Evolutionary conservation across 2,888 invertebrate species (phyloP).

Genomic region (Serrognathus titanus): DNA sequence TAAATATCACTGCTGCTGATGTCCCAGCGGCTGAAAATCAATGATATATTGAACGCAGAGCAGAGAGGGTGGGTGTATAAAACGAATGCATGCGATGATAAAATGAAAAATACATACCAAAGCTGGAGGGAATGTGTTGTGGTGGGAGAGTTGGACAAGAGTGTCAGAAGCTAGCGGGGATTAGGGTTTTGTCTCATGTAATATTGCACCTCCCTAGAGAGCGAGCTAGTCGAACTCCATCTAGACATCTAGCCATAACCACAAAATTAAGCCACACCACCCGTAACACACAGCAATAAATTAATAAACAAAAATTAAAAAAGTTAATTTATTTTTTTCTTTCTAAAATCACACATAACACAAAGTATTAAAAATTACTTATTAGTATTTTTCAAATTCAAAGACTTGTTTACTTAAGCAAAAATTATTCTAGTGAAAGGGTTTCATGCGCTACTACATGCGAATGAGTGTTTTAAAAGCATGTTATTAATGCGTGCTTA

Average conservation of each 20-base stretch:
- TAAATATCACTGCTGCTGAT: too few relatives aligned
- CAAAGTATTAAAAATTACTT: too few relatives aligned
- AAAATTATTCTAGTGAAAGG: too few relatives aligned
- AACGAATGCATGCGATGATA: conserved; percentile 4
- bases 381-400: too few relatives aligned
- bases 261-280: conserved; percentile 47
- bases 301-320: conserved; percentile 17
- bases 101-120: conserved; percentile 18
- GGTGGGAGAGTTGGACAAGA: conserved; percentile 16
- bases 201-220: conserved; percentile 60
- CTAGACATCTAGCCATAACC: conserved; percentile 60
- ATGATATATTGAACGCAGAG: too few relatives aligned
- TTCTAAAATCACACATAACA: too few relatives aligned
- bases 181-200: conserved; percentile 54
- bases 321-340: too few relatives aligned
- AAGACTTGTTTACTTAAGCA: too few relatives aligned
- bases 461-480: not conserved
- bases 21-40: too few relatives aligned
- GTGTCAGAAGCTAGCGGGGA: conserved; percentile 35
- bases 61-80: too few relatives aligned
- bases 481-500: not conserved
- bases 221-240: conserved; percentile 62
- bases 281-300: conserved; percentile 22
- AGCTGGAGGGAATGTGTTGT: conserved; percentile 16
- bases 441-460: not conserved